phyloP scores from a whole-genome alignment of 2,113 vertebrate species.

The Callionymus lyra region DNA sequence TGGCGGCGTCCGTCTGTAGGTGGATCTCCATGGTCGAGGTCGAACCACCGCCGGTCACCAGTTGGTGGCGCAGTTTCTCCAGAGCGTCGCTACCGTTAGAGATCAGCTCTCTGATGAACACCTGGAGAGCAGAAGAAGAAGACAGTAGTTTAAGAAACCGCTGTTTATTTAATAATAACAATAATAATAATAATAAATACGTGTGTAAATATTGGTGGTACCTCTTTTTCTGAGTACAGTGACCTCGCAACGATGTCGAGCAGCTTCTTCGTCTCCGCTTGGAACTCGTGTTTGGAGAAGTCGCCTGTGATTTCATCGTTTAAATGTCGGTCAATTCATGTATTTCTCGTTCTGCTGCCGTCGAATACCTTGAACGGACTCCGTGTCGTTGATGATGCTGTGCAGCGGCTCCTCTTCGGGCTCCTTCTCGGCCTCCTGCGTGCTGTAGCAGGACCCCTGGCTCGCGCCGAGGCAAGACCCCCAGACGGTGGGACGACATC shows the following conservation, averaged over 20 bases:
- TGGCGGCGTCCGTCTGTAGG: conserved; percentile 75
- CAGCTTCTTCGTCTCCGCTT: conserved; percentile 94
- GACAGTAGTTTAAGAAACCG: neutral
- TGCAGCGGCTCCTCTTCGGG: conserved; percentile 65
- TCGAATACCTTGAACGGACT: conserved; percentile 81
- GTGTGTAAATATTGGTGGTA: conserved; percentile 25
- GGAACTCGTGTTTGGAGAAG: conserved; percentile 85
- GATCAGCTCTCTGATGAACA: conserved; percentile 93
- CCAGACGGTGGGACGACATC: conserved; percentile 7
- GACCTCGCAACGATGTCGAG: conserved; percentile 93
- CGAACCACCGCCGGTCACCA: conserved; percentile 69
- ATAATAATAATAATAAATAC: too few species aligned
- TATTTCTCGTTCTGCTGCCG: neutral
- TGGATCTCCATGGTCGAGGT: conserved; percentile 87
- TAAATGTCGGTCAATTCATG: neutral
- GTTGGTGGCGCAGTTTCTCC: conserved; percentile 84
- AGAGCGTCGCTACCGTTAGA: conserved; percentile 90
- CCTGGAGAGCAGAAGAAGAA: conserved; percentile 55
- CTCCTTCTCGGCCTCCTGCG: conserved; percentile 67
- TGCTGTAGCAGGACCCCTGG: conserved; percentile 67
- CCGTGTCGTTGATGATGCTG: conserved; percentile 77
- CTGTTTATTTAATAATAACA: too few species aligned
- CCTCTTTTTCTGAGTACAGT: conserved; percentile 96
- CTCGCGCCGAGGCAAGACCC: conserved; percentile 15
- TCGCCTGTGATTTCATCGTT: conserved; percentile 60